Evolutionary conservation across 2,113 vertebrate species (phyloP).

Genomic region (Sinocyclocheilus rhinocerous): DNA sequence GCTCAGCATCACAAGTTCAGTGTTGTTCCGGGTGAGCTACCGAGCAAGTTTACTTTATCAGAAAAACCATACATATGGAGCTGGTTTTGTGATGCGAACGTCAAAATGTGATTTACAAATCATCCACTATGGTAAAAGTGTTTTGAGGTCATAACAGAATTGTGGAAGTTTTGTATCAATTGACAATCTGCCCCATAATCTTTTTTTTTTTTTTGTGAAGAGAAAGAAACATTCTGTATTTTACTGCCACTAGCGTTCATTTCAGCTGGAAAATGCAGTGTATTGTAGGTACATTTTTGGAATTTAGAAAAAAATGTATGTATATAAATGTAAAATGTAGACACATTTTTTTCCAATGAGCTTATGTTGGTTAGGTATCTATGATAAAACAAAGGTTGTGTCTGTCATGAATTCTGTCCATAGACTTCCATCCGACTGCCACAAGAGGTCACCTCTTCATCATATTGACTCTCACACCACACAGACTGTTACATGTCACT

Average conservation of each 20-base stretch:
- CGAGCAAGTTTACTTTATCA: background rate
- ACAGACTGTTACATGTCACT: too few species aligned
- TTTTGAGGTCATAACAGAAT: background rate
- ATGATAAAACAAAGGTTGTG: too few species aligned
- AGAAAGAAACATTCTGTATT: background rate
- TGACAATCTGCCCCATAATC: background rate
- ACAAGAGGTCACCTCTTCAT: too few species aligned
- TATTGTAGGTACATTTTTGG: background rate
- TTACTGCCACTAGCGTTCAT: too few species aligned
- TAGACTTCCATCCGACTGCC: too few species aligned
- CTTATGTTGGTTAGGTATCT: background rate
- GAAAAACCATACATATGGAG: background rate
- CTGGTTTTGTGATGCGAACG: too few species aligned
- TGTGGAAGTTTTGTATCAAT: background rate
- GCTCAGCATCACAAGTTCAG: background rate
- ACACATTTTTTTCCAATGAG: background rate
- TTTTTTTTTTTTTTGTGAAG: background rate
- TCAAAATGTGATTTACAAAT: too few species aligned
- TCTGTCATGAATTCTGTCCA: too few species aligned
- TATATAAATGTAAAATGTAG: too few species aligned
- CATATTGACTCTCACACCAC: too few species aligned
- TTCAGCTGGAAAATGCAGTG: background rate
- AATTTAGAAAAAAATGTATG: background rate
- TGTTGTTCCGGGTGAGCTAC: background rate
- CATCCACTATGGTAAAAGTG: background rate